Evolutionary conservation across 2,113 vertebrate species (phyloP).

Genomic region (Perognathus longimembris): DNA sequence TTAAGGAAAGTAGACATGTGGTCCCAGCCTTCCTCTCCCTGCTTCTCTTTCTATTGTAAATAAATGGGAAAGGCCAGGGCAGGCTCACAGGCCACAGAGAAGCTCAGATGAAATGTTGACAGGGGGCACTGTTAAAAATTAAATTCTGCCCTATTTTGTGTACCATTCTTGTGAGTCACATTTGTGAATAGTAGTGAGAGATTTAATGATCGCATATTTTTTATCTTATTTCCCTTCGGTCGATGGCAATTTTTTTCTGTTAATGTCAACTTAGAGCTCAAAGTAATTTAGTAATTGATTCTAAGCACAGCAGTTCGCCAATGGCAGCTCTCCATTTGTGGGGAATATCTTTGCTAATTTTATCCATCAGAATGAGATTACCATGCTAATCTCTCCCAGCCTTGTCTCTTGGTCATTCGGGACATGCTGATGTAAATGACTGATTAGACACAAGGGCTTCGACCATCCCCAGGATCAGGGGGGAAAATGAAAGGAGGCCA

Average conservation of each 20-base stretch:
- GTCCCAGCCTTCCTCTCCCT: not conserved
- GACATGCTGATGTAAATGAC: slow-evolving; percentile 90
- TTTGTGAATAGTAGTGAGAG: slow-evolving; percentile 98
- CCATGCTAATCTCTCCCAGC: slow-evolving; percentile 96
- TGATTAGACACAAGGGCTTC: slow-evolving; percentile 89
- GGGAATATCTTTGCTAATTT: slow-evolving; percentile 99
- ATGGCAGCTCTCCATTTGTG: slow-evolving; percentile 93
- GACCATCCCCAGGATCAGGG: slow-evolving; percentile 67
- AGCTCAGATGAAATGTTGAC: slow-evolving; percentile 97
- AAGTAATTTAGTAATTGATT: slow-evolving; percentile 99
- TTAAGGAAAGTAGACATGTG: not conserved
- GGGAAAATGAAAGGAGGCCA: slow-evolving; percentile 71
- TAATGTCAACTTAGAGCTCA: slow-evolving; percentile 99
- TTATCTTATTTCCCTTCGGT: slow-evolving; percentile 97
- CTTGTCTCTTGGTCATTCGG: slow-evolving; percentile 93
- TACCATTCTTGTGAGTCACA: slow-evolving; percentile 98
- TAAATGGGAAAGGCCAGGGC: slow-evolving; percentile 70
- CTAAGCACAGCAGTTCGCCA: slow-evolving; percentile 94
- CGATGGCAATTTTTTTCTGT: slow-evolving; percentile 99
- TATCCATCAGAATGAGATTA: slow-evolving; percentile 99
- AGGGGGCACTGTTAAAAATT: slow-evolving; percentile 99
- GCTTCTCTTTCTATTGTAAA: not conserved
- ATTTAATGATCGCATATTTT: slow-evolving; percentile 99
- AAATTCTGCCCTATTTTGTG: slow-evolving; percentile 98
- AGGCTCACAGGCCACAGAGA: slow-evolving; percentile 70